phyloP scores from a whole-genome alignment of 1,140 invertebrate genomes.

The Lucilia sericata region DNA sequence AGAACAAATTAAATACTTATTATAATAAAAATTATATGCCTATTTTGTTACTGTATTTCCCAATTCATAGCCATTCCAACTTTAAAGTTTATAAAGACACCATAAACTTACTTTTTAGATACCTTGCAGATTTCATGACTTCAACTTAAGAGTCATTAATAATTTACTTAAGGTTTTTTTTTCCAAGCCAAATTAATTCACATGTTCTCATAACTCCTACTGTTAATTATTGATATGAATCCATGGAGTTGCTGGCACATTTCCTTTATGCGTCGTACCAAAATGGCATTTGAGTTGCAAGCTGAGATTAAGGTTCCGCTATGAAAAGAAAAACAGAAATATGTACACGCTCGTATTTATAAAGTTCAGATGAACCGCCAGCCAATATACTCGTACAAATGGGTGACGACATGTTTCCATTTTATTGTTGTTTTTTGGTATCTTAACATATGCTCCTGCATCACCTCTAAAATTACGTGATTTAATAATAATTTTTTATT shows the following conservation, averaged over 20 bases:
- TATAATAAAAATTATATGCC: too few species aligned
- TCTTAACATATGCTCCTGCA: slow-evolving; percentile 35
- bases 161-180: neutral
- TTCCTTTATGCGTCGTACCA: neutral
- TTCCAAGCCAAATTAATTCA: slow-evolving; percentile 5
- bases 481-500: slow-evolving; percentile 36
- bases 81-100: too few species aligned
- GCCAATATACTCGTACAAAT: neutral
- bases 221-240: slow-evolving; percentile 37
- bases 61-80: too few species aligned
- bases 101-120: too few species aligned
- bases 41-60: too few species aligned
- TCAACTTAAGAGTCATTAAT: slow-evolving; percentile 6
- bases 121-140: neutral
- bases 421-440: neutral
- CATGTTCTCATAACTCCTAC: slow-evolving; percentile 40
- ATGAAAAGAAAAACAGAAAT: neutral
- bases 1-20: too few species aligned
- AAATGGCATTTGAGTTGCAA: neutral
- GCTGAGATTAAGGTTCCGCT: neutral
- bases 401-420: slow-evolving; percentile 40
- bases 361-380: slow-evolving; percentile 5
- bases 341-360: neutral
- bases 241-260: slow-evolving; percentile 15
- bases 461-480: slow-evolving; percentile 38